A percentile compares a stretch with the other conserved stretches of the same genome.
phyloP scores from a whole-genome alignment of 2,113 vertebrate species.

The Pedetes capensis region DNA sequence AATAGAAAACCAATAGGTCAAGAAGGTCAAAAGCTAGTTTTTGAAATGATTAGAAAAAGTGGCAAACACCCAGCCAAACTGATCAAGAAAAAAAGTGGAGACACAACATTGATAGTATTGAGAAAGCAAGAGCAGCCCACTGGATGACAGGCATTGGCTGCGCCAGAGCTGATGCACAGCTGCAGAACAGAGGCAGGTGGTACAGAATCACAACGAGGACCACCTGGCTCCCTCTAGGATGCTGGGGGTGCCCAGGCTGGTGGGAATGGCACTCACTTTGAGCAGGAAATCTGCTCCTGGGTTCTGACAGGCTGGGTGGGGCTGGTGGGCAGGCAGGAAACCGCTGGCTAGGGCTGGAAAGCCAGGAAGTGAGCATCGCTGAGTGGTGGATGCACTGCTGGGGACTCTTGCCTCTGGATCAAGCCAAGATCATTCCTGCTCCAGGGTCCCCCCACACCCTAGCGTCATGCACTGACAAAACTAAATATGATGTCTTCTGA shows the following conservation, averaged over 20 bases:
- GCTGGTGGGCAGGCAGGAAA: neutral
- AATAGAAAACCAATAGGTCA: neutral
- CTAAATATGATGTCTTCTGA: neutral
- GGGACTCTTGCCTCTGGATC: too few relatives aligned
- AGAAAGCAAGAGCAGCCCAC: neutral
- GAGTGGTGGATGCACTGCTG: neutral
- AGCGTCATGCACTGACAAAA: neutral
- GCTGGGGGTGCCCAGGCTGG: too few relatives aligned
- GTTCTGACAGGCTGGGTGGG: neutral
- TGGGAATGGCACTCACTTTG: neutral
- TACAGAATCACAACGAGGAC: neutral
- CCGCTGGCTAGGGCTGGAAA: neutral
- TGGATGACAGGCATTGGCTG: neutral
- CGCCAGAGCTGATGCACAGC: neutral
- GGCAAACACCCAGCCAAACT: neutral
- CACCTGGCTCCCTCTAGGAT: neutral
- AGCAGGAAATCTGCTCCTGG: neutral
- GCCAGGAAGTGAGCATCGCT: neutral
- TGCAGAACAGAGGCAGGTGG: neutral
- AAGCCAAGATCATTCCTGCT: neutral
- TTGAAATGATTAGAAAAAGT: neutral
- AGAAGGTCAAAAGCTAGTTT: neutral
- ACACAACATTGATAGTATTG: neutral
- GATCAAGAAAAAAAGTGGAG: neutral
- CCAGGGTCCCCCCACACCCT: neutral